A percentile compares a stretch with the other conserved stretches of the same genome.
Conservation (phyloP, 1,140 invertebrate genomes). For the Zaprionus ghesquierei region DNA sequence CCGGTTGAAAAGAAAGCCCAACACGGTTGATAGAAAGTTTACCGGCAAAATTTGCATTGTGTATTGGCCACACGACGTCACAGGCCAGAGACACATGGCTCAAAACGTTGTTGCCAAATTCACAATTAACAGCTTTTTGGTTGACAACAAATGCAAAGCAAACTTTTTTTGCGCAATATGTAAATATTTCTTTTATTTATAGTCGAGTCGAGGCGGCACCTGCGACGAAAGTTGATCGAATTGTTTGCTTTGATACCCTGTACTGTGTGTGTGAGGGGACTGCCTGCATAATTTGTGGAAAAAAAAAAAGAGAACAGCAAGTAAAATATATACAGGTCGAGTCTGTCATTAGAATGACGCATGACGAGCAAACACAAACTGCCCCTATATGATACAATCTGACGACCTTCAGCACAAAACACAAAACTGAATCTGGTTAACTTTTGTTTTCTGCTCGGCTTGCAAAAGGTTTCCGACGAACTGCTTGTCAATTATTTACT, state of each 20-base stretch:
- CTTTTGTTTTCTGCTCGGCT: neutral
- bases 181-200: conserved; percentile 31
- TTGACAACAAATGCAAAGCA: conserved; percentile 31
- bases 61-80: conserved; percentile 61
- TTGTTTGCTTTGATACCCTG: neutral
- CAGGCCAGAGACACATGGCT: conserved; percentile 8
- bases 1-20: conserved; percentile 66
- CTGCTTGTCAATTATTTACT: neutral
- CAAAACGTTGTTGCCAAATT: conserved; percentile 40
- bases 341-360: neutral
- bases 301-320: neutral
- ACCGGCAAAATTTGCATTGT: conserved; percentile 63
- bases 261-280: neutral
- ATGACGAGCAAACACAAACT: neutral
- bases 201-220: neutral
- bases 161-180: conserved; percentile 54
- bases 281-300: neutral
- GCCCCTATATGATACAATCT: neutral
- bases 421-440: neutral
- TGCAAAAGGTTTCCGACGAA: neutral
- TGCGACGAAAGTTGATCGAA: neutral
- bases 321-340: neutral
- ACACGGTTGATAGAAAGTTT: conserved; percentile 59
- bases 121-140: conserved; percentile 27
- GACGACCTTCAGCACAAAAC: neutral